Conservation (phyloP, 2,888 invertebrate species). For the Tenodera sinensis region DNA sequence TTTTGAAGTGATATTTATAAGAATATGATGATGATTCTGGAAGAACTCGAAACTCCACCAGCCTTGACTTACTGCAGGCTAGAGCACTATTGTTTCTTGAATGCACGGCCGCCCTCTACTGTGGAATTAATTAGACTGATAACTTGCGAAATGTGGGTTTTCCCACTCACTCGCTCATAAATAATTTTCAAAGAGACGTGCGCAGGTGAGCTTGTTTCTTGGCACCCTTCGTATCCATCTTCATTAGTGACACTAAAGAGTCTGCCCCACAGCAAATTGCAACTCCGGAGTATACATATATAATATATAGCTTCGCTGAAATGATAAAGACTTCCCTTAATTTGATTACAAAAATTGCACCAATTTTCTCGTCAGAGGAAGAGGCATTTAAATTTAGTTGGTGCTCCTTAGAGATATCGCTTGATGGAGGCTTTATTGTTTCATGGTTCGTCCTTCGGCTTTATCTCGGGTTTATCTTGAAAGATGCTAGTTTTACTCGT, state of each 20-base stretch:
- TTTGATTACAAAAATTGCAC: not conserved
- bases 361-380: not conserved
- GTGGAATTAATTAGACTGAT: conserved; percentile 25
- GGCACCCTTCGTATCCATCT: conserved; percentile 1
- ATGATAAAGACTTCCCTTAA: not conserved
- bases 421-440: no score
- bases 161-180: conserved; percentile 23
- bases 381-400: no score
- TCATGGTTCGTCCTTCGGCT: no score
- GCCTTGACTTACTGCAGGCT: no score
- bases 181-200: conserved; percentile 20
- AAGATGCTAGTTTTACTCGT: no score
- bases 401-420: no score
- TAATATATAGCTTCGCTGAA: not conserved
- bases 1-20: no score
- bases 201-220: not conserved
- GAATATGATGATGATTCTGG: no score
- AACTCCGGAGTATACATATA: not conserved
- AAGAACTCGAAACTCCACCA: no score
- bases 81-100: no score
- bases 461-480: no score
- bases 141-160: conserved; percentile 10
- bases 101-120: not conserved
- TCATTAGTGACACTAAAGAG: conserved; percentile 16
- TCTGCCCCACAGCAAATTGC: not conserved